These are phyloP conservation scores for Fundulus diaphanus DNA, from an alignment of 2,797 vertebrate genomes.

Conservation along the genomic window DNA sequence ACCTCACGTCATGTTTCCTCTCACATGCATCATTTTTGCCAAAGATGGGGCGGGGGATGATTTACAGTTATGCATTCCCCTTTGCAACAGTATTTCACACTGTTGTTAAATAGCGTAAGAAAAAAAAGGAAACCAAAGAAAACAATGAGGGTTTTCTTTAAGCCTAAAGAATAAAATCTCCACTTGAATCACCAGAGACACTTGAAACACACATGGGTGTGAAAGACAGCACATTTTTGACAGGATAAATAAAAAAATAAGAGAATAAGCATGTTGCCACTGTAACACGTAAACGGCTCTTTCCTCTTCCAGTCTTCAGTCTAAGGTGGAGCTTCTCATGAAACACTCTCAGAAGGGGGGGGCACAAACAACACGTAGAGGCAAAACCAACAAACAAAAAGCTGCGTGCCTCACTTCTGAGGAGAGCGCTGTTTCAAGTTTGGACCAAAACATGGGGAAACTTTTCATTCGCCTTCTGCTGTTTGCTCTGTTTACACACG, in stretches of 20 bases:
- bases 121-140: background rate
- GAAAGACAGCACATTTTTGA: slow-evolving; percentile 7
- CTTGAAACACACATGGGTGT: too few species aligned
- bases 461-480: slow-evolving; percentile 7
- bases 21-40: background rate
- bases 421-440: fast-evolving
- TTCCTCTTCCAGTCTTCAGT: too few species aligned
- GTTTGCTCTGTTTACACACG: slow-evolving; percentile 9
- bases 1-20: background rate
- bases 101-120: background rate
- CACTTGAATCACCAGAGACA: background rate
- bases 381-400: background rate
- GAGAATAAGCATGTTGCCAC: slow-evolving; percentile 1
- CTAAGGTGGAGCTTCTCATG: slow-evolving; percentile 9
- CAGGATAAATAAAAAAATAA: slow-evolving; percentile 13
- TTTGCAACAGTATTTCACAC: background rate
- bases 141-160: background rate
- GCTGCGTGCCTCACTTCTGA: background rate
- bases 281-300: background rate
- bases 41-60: background rate
- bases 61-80: background rate
- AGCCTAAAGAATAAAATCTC: background rate
- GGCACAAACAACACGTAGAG: background rate
- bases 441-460: slow-evolving; percentile 32
- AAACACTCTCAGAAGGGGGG: slow-evolving; percentile 2